Conservation (phyloP, 2,113 vertebrate genomes). For the Arvicanthis niloticus region DNA sequence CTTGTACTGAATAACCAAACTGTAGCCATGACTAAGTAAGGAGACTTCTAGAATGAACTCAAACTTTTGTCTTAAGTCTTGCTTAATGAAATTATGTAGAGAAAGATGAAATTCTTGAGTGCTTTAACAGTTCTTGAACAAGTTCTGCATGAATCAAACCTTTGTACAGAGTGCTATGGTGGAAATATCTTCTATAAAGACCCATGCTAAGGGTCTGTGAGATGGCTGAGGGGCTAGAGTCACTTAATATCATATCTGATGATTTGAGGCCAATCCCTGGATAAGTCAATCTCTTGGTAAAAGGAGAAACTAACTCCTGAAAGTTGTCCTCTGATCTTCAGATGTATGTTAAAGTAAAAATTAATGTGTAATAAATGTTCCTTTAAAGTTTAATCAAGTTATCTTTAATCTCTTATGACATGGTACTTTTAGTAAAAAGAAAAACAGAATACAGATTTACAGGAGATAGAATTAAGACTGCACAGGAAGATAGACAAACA, state of each 20-base stretch:
- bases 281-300: background rate
- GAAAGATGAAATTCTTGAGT: background rate
- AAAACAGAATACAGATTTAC: background rate
- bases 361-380: background rate
- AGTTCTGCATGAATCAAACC: slow-evolving; percentile 88
- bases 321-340: background rate
- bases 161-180: slow-evolving; percentile 86
- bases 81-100: background rate
- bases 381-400: background rate
- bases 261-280: background rate
- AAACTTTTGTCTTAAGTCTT: background rate
- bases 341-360: background rate
- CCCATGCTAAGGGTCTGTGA: background rate
- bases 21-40: background rate
- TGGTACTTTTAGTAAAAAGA: background rate
- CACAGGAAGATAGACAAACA: background rate
- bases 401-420: background rate
- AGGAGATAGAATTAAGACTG: background rate
- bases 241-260: background rate
- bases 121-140: slow-evolving; percentile 70
- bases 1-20: background rate
- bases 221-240: background rate
- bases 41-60: background rate
- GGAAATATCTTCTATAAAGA: background rate
- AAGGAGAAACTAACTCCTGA: background rate